Conservation (phyloP, 2,113 vertebrate species). For the Oncorhynchus nerka region DNA sequence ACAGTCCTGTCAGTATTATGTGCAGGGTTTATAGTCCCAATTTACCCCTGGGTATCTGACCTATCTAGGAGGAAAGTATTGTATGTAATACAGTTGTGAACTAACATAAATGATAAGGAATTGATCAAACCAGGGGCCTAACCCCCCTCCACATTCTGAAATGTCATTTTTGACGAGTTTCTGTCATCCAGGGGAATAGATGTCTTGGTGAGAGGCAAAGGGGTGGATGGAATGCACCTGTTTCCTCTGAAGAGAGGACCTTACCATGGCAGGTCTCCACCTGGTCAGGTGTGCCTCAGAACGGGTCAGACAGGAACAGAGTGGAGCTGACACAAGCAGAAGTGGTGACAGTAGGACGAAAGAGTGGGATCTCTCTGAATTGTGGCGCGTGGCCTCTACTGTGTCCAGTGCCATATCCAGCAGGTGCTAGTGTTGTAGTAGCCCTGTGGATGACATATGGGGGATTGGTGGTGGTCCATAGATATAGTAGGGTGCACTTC, state of each 20-base stretch:
- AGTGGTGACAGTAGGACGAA: constrained; percentile 55
- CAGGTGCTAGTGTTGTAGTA: constrained; percentile 14
- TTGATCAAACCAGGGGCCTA: too few relatives aligned
- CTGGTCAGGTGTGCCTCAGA: constrained; percentile 44
- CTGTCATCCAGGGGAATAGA: constrained; percentile 78
- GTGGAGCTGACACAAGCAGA: constrained; percentile 58
- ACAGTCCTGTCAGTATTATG: constrained; percentile 8
- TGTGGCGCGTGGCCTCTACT: constrained; percentile 57
- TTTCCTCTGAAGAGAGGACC: constrained; percentile 49
- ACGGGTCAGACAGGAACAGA: constrained; percentile 54
- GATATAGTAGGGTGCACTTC: constrained; percentile 44
- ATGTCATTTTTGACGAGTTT: constrained; percentile 23
- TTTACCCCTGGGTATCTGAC: too few relatives aligned
- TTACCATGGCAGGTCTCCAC: constrained; percentile 52
- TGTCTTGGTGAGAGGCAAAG: constrained; percentile 57
- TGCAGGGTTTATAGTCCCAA: too few relatives aligned
- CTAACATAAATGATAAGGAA: too few relatives aligned
- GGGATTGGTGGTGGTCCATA: constrained; percentile 51
- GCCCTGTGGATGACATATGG: constrained; percentile 33
- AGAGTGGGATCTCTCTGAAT: constrained; percentile 23
- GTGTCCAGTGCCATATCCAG: constrained; percentile 46
- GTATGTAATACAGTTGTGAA: too few relatives aligned
- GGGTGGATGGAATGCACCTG: constrained; percentile 57
- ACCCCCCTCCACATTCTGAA: too few relatives aligned
- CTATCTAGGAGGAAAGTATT: too few relatives aligned